phyloP scores from a whole-genome alignment of 2,888 invertebrate genomes.

The Octonoba sinensis region DNA sequence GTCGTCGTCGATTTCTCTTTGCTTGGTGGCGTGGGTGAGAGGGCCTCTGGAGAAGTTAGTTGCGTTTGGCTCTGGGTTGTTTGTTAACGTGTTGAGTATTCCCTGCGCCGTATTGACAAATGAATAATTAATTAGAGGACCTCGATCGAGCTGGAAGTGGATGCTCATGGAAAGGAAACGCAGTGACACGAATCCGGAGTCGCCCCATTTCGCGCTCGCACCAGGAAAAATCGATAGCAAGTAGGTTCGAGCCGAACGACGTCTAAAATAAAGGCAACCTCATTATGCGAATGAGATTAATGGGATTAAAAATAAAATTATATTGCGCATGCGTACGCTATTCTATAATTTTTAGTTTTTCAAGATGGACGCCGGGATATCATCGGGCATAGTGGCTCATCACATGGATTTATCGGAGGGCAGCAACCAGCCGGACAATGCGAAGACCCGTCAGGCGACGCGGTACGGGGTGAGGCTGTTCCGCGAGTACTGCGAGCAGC shows the following conservation, averaged over 20 bases:
- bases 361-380: slow-evolving; percentile 64
- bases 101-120: too few relatives aligned
- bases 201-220: slow-evolving; percentile 27
- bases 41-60: too few relatives aligned
- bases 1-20: too few relatives aligned
- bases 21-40: too few relatives aligned
- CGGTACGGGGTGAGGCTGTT: slow-evolving; percentile 65
- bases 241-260: slow-evolving; percentile 58
- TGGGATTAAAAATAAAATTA: slow-evolving; percentile 64
- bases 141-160: too few relatives aligned
- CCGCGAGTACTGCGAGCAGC: slow-evolving; percentile 63
- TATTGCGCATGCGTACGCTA: slow-evolving; percentile 64
- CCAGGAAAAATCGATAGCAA: slow-evolving; percentile 62
- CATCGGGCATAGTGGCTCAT: slow-evolving; percentile 31
- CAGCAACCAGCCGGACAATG: slow-evolving; percentile 60
- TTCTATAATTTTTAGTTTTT: slow-evolving; percentile 64
- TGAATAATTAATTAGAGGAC: too few relatives aligned
- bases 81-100: too few relatives aligned
- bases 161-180: too few relatives aligned
- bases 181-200: slow-evolving; percentile 5
- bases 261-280: slow-evolving; percentile 62
- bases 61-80: too few relatives aligned
- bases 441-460: slow-evolving; percentile 65
- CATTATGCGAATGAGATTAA: slow-evolving; percentile 65
- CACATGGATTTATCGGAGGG: slow-evolving; percentile 49